Base-by-base conservation (phyloP, 2,888 invertebrate genomes). In the Psylliodes chrysocephalus region DNA sequence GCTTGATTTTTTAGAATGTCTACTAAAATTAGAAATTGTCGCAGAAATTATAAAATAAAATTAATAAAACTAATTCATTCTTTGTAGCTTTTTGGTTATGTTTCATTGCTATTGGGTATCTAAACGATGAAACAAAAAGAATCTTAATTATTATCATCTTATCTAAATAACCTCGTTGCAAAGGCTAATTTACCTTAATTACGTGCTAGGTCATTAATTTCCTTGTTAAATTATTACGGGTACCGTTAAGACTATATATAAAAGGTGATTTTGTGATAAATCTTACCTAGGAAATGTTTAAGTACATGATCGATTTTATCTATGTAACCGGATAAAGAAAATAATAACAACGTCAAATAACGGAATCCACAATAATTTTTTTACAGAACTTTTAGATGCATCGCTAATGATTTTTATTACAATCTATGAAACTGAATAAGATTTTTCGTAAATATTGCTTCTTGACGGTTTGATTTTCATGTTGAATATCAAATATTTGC, bases 221-320 rank as follows among this genome's bases (percentile, higher is more conserved):
- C 14, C 35, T 35, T 35, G 14, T 5, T 35, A 35, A 35, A 35
- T 35, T 35, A 35, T 35, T 35, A 12, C 35, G 14, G 6, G 35
- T 35, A 35, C 35, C 35, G 35, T 35, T 35, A 35, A 35, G 35
- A 35, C 35, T 12, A 14, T 35, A 14, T 35, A 35, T n/a, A n/a
- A 33, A 35, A 35, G 7, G 10, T 33, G 35, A 14, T 35, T 3
- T 33, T 33, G n/a, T 33, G 7, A 33, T 33, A 35, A 35, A 12
- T 35, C 22, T 1, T 12, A 14, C 22, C 3, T 12, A 14, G 35
- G 14, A n/a, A 35, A 35, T 14, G 14, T 14, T 22, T n/a, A n/a
- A n/a, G n/a, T 35, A 35, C 14, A 35, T 35, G 35, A 35, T 35
- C 35, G 35, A 35, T 35, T 35, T n/a, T 35, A 35, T 35, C 35